These are phyloP conservation scores for Apis florea DNA, from an alignment of 1,140 invertebrate species.

Conservation along the genomic window DNA sequence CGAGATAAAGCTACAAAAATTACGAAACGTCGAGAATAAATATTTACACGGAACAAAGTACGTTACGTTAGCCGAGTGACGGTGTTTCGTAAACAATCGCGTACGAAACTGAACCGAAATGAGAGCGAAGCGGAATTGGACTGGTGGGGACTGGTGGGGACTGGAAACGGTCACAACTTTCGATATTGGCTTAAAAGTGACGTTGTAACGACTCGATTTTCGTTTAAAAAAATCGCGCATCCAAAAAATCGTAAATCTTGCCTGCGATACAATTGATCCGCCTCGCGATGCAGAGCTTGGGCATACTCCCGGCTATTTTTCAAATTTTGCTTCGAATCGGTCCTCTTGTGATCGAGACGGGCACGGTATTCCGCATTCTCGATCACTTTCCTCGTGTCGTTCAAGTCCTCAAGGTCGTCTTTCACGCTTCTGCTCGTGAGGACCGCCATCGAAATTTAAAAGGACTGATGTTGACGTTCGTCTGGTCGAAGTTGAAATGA, in stretches of 20 bases:
- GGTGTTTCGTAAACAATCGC: too few relatives aligned
- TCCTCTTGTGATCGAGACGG: conserved; percentile 17
- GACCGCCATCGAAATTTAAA: conserved; percentile 30
- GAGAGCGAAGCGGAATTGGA: too few relatives aligned
- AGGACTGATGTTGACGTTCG: neutral
- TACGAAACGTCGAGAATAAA: too few relatives aligned
- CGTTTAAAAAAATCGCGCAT: neutral
- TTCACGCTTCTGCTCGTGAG: neutral
- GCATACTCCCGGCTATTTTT: conserved; percentile 59
- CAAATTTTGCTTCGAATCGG: neutral
- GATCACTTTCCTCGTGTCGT: conserved; percentile 40
- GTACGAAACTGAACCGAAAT: too few relatives aligned
- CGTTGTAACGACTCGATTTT: too few relatives aligned
- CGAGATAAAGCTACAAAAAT: too few relatives aligned
- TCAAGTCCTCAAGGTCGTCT: conserved; percentile 16
- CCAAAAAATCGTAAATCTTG: neutral
- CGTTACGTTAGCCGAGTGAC: too few relatives aligned
- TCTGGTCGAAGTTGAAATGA: too few relatives aligned
- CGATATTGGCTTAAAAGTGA: too few relatives aligned
- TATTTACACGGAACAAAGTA: too few relatives aligned
- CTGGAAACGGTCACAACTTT: neutral
- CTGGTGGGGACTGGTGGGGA: too few relatives aligned
- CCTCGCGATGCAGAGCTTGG: conserved; percentile 66
- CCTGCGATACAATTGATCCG: conserved; percentile 67
- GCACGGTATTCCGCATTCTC: conserved; percentile 46